Evolutionary conservation across 2,113 vertebrate genomes (phyloP).

Genomic region (Tragelaphus strepsiceros): DNA sequence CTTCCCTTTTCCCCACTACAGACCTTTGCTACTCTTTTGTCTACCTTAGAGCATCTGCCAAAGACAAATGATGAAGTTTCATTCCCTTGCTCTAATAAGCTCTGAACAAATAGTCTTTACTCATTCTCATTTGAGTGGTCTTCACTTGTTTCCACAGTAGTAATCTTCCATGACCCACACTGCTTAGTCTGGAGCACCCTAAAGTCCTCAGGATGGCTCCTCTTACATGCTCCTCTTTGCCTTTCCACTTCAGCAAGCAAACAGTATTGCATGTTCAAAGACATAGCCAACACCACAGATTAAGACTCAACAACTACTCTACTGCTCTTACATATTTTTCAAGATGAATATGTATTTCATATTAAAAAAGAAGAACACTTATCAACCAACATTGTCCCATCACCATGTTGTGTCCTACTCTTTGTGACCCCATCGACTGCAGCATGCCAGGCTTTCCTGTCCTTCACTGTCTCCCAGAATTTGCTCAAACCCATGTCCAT

Average conservation of each 20-base stretch:
- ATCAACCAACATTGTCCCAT: neutral
- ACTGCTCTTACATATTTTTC: neutral
- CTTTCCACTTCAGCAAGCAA: neutral
- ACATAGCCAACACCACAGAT: neutral
- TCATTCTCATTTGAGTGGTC: neutral
- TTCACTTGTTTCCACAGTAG: neutral
- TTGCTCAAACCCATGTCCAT: neutral
- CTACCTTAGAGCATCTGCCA: neutral
- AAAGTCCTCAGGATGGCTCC: neutral
- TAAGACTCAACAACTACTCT: neutral
- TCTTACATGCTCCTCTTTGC: neutral
- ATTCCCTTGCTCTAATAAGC: neutral
- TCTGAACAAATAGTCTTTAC: neutral
- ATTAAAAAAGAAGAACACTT: neutral
- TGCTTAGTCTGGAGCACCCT: neutral
- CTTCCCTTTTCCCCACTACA: neutral
- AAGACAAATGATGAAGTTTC: neutral
- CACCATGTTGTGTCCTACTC: neutral
- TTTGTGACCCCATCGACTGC: neutral
- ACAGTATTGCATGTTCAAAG: neutral
- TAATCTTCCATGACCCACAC: neutral
- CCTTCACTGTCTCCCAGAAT: neutral
- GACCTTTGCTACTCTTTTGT: neutral
- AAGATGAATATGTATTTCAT: neutral
- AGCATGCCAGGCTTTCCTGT: neutral